These are phyloP conservation scores for Smithornis capensis DNA, from an alignment of 2,113 vertebrate species.

Conservation along the genomic window DNA sequence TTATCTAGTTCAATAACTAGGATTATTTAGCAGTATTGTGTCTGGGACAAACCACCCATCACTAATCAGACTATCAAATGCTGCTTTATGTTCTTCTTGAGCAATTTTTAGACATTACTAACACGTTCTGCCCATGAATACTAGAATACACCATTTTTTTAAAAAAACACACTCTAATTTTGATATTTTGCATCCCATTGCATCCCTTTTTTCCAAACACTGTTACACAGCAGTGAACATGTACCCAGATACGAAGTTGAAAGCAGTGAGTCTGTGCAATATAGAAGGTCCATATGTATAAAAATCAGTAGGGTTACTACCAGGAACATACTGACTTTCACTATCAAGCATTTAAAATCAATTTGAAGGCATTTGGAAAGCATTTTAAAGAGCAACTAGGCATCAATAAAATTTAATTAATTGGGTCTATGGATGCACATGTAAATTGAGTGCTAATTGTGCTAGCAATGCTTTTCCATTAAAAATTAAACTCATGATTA, in stretches of 20 bases:
- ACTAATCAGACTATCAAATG: not conserved
- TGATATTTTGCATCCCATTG: not conserved
- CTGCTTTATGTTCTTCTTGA: not conserved
- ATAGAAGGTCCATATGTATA: constrained; percentile 1
- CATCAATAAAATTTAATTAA: constrained; percentile 87
- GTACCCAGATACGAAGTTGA: not conserved
- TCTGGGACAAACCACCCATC: not conserved
- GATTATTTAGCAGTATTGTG: not conserved
- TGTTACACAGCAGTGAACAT: not conserved
- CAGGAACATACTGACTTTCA: constrained; percentile 58
- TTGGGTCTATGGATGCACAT: constrained; percentile 79
- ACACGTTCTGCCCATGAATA: not conserved
- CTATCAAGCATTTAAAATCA: constrained; percentile 78
- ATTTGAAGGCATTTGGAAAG: constrained; percentile 79
- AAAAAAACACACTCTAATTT: not conserved
- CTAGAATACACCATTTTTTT: not conserved
- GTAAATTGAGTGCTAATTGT: constrained; percentile 84
- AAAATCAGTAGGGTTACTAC: constrained; percentile 42
- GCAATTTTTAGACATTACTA: not conserved
- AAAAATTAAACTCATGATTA: constrained; percentile 83
- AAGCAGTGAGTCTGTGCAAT: not conserved
- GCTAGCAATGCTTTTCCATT: constrained; percentile 79
- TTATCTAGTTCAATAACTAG: not conserved
- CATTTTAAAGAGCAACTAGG: constrained; percentile 80
- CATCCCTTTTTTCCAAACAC: not conserved